phyloP scores from a whole-genome alignment of 2,113 vertebrate species.

The Onychostruthus taczanowskii region DNA sequence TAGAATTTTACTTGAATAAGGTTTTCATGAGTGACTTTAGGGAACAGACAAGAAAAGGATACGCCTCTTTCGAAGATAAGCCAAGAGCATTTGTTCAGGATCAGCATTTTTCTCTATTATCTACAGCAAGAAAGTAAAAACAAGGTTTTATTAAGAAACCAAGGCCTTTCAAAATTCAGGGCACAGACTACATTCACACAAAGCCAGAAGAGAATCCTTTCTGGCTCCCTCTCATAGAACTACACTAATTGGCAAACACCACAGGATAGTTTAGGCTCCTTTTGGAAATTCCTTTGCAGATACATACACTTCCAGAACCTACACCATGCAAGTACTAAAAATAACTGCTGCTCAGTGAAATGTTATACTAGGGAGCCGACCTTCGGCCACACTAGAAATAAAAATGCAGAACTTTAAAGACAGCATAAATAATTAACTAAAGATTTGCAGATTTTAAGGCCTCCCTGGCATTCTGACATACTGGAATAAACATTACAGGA shows the following conservation, averaged over 20 bases:
- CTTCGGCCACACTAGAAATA: not conserved
- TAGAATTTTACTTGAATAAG: not conserved
- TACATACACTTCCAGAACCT: not conserved
- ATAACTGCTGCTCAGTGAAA: not conserved
- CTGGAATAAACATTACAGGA: not conserved
- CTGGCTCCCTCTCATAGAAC: not conserved
- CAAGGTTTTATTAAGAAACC: not conserved
- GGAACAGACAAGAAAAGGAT: constrained; percentile 68
- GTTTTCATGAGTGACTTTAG: not conserved
- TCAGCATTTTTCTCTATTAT: constrained; percentile 77
- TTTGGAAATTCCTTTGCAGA: not conserved
- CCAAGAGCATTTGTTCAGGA: constrained; percentile 77
- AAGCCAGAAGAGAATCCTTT: not conserved
- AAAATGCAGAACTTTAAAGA: not conserved
- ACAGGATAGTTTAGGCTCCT: not conserved
- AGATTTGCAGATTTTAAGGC: not conserved
- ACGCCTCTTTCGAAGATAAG: constrained; percentile 77
- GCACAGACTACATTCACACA: not conserved
- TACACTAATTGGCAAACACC: not conserved
- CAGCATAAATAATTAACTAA: not conserved
- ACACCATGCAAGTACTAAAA: not conserved
- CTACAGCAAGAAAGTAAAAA: constrained; percentile 42
- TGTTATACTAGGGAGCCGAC: not conserved
- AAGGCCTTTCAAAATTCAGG: not conserved
- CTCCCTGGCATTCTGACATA: not conserved